These are phyloP conservation scores for Drosophila murphyi DNA, from an alignment of 1,140 invertebrate genomes.

Conservation along the genomic window DNA sequence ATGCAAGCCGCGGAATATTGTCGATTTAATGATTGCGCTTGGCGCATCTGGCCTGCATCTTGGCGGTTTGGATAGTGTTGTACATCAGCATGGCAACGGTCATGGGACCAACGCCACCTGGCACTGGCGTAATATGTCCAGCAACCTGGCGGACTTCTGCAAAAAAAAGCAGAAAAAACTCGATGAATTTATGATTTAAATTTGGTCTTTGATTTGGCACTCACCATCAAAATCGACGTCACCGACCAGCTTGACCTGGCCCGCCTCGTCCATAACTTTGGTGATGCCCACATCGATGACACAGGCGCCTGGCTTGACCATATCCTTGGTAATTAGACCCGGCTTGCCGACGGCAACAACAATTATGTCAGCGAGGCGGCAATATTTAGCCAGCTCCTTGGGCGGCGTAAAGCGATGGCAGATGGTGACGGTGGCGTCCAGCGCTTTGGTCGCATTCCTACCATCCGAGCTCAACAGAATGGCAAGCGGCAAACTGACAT, in stretches of 20 bases:
- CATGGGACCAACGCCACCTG: slow-evolving; percentile 95
- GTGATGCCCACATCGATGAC: slow-evolving; percentile 96
- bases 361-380: slow-evolving; percentile 92
- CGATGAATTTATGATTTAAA: not conserved
- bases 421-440: slow-evolving; percentile 94
- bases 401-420: slow-evolving; percentile 94
- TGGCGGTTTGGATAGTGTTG: slow-evolving; percentile 91
- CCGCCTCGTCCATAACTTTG: slow-evolving; percentile 87
- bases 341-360: slow-evolving; percentile 92
- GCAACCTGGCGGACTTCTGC: slow-evolving; percentile 90
- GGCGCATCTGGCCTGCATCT: slow-evolving; percentile 62
- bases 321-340: slow-evolving; percentile 91
- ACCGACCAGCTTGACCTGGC: slow-evolving; percentile 91
- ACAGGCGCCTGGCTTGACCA: slow-evolving; percentile 95
- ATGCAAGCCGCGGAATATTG: not conserved
- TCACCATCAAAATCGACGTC: slow-evolving; percentile 94
- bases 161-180: slow-evolving; percentile 34
- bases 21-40: slow-evolving; percentile 4
- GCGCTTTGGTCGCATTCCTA: slow-evolving; percentile 86
- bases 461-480: slow-evolving; percentile 92
- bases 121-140: slow-evolving; percentile 93
- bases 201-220: slow-evolving; percentile 2
- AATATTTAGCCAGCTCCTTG: slow-evolving; percentile 89
- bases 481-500: slow-evolving; percentile 94
- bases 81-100: slow-evolving; percentile 95